These are phyloP conservation scores for Melanocharis versteri DNA, from an alignment of 2,113 vertebrate species.

Conservation along the genomic window DNA sequence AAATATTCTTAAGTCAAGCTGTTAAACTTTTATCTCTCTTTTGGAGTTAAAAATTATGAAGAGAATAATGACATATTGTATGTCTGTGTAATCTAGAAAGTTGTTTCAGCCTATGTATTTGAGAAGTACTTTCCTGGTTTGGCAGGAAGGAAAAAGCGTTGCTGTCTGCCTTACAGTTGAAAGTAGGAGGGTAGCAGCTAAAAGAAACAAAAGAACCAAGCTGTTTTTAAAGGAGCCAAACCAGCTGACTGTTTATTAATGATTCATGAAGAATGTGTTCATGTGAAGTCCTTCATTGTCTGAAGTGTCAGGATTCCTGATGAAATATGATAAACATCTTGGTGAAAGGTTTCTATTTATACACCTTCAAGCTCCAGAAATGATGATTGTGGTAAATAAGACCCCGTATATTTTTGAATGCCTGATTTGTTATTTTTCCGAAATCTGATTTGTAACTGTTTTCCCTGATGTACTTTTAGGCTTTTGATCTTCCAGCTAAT, in stretches of 20 bases:
- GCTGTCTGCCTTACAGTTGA: neutral
- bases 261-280: slow-evolving; percentile 3
- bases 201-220: neutral
- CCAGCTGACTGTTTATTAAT: neutral
- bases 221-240: neutral
- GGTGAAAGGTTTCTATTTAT: slow-evolving; percentile 20
- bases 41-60: neutral
- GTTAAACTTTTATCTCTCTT: neutral
- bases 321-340: neutral
- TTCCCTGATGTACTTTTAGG: neutral
- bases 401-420: neutral
- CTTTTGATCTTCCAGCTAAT: neutral
- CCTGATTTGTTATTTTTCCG: neutral
- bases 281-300: slow-evolving; percentile 1
- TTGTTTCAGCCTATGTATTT: neutral
- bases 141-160: neutral
- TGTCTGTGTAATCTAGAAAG: neutral
- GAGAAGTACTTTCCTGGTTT: neutral
- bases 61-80: neutral
- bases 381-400: neutral
- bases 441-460: slow-evolving; percentile 10
- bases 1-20: neutral
- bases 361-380: neutral
- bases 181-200: neutral
- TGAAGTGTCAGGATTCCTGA: slow-evolving; percentile 25